Evolutionary conservation across 2,888 invertebrate genomes (phyloP).

Genomic region (Ceriagrion tenellum): DNA sequence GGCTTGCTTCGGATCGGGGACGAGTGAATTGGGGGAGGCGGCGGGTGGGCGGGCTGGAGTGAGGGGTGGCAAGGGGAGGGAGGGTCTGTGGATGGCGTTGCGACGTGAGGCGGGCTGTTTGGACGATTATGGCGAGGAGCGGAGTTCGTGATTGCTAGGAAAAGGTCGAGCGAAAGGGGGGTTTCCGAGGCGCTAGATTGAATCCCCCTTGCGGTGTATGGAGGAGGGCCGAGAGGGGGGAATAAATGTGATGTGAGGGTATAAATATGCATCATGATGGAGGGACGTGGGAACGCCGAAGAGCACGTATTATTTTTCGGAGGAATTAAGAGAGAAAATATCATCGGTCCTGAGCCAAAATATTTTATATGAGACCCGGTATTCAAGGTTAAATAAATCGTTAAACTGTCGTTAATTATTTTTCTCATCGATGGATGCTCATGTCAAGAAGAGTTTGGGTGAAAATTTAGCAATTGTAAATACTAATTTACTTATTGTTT

Average conservation of each 20-base stretch:
- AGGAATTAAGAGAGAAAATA: neutral
- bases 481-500: no score
- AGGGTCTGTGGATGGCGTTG: neutral
- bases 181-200: neutral
- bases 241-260: neutral
- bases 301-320: neutral
- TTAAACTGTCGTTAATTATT: no score
- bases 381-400: no score
- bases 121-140: constrained; percentile 47
- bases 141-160: constrained; percentile 31
- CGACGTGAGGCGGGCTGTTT: neutral
- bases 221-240: neutral
- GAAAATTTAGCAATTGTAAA: no score
- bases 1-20: no score
- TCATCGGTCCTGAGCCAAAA: neutral
- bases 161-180: neutral
- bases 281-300: neutral
- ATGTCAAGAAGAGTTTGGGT: no score
- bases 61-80: neutral
- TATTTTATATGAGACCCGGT: no score
- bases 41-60: neutral
- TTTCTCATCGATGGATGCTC: no score
- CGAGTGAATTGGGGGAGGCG: neutral
- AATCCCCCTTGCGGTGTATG: neutral
- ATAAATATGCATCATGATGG: neutral